Base-by-base conservation (phyloP, 2,888 invertebrate genomes). In the Lingula anatina region DNA sequence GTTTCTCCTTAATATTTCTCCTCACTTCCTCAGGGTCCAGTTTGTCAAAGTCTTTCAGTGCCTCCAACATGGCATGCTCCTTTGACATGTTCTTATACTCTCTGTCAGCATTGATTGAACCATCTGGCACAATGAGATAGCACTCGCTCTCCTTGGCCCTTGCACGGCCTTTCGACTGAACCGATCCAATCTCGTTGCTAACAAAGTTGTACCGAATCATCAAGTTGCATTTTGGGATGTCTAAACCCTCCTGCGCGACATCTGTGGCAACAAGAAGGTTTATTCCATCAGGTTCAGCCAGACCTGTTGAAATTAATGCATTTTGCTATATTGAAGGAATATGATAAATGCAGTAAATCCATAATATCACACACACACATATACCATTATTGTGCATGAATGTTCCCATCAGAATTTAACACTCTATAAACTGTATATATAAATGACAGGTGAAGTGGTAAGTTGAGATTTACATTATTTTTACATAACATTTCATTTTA, bases 131-230 rank as follows among this genome's bases (percentile, higher is more conserved):
- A 23, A 55, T 47, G 1, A 55, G 48, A 28, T 45, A 53, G 36
- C 50, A 50, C 38, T 54, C 48, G 26, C 54, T 51, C 18, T 51
- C 31, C 18, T 47, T 47, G 20, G 53, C 51, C 23, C 57, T 24
- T 1, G 56, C 49, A 24, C 57, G 31, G 18, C 57, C 57, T 26
- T 46, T 39, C 12, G 53, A 47, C 15, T 53, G 53, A 5, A 52
- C 51, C 5, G 51, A 38, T 1, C 53, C 57, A 12, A 57, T 56
- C 45, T 56, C 57, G 36, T 52, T 56, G 27, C 46, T 46, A 12
- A 57, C 56, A 44, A 54, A 57, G 39, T 57, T 54, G 44, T 57
- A 57, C 23, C 57, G 44, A 12, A 57, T 54, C 2, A 57, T 50
- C 36, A 45, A 54, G 28, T 54, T 56, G 50, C 57, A 57, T 28